Percentiles rank a stretch among this genome's conserved stretches.
These are phyloP conservation scores for Python bivittatus DNA, from an alignment of 2,113 vertebrate genomes.

Conservation along the genomic window DNA sequence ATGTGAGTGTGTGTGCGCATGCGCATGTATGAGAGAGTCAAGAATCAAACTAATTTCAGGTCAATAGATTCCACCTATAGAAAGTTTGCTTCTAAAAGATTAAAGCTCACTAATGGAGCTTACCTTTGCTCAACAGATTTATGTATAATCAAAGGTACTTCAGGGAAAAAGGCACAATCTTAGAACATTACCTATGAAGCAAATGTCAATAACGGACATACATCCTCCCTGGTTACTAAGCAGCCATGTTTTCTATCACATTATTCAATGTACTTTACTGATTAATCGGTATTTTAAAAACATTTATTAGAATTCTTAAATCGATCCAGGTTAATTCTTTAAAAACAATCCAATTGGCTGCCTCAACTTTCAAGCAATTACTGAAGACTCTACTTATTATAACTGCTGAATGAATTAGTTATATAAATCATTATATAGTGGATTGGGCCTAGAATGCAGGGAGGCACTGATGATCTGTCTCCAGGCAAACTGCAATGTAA, in stretches of 20 bases:
- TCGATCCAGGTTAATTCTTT: slow-evolving; percentile 49
- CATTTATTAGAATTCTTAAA: slow-evolving; percentile 64
- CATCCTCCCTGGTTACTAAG: slow-evolving; percentile 58
- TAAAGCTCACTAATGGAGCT: slow-evolving; percentile 78
- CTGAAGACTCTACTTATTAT: slow-evolving; percentile 18
- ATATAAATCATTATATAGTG: slow-evolving; percentile 3
- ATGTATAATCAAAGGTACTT: slow-evolving; percentile 79
- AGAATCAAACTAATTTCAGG: slow-evolving; percentile 71
- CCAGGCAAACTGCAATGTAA: background rate
- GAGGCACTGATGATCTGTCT: slow-evolving; percentile 23
- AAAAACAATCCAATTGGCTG: slow-evolving; percentile 28
- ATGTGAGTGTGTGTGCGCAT: too few relatives aligned
- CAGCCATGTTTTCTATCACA: slow-evolving; percentile 53
- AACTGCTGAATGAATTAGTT: background rate
- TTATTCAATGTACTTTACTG: slow-evolving; percentile 62
- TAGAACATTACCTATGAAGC: slow-evolving; percentile 63
- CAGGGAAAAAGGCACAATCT: slow-evolving; percentile 70
- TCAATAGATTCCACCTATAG: slow-evolving; percentile 75
- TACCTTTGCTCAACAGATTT: slow-evolving; percentile 73
- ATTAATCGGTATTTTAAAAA: slow-evolving; percentile 68
- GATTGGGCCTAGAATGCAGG: background rate
- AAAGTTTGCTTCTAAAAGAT: slow-evolving; percentile 74
- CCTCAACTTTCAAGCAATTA: slow-evolving; percentile 23
- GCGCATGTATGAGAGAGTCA: slow-evolving; percentile 65
- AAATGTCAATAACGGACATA: slow-evolving; percentile 53